Evolutionary conservation across 2,113 vertebrate genomes (phyloP).

Genomic region (Ascaphus truei): DNA sequence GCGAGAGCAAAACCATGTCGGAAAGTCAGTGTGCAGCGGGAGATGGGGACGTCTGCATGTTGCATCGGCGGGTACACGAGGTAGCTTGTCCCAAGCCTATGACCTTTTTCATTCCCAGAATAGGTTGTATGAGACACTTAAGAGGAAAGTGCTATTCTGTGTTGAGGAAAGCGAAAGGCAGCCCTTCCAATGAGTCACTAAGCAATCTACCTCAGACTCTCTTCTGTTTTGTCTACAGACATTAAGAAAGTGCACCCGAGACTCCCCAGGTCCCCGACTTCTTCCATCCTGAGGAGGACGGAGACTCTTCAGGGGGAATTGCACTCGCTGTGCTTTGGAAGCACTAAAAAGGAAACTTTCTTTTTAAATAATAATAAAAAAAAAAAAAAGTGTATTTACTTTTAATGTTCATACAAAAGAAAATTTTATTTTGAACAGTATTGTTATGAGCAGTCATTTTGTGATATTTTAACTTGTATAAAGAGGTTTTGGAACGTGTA

Average conservation of each 20-base stretch:
- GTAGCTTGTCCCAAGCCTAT: conserved; percentile 54
- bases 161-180: conserved; percentile 58
- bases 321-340: conserved; percentile 74
- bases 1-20: conserved; percentile 29
- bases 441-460: conserved; percentile 86
- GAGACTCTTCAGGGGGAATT: conserved; percentile 70
- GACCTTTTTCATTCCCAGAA: conserved; percentile 59
- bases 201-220: conserved; percentile 79
- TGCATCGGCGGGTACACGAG: conserved; percentile 54
- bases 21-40: conserved; percentile 41
- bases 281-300: conserved; percentile 66
- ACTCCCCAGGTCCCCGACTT: conserved; percentile 61
- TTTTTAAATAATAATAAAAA: too few relatives aligned
- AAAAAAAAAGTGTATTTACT: conserved; percentile 84
- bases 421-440: conserved; percentile 89
- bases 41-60: conserved; percentile 53
- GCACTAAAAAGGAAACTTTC: conserved; percentile 68
- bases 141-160: conserved; percentile 63
- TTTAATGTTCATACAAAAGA: conserved; percentile 88
- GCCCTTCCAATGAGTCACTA: conserved; percentile 57
- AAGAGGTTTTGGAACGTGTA: conserved; percentile 79
- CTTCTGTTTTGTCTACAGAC: conserved; percentile 73
- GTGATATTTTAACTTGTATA: conserved; percentile 85
- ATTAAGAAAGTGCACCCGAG: conserved; percentile 69
- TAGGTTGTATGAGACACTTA: conserved; percentile 59